phyloP scores from a whole-genome alignment of 2,797 vertebrate species.

The Poeciliopsis infans region DNA sequence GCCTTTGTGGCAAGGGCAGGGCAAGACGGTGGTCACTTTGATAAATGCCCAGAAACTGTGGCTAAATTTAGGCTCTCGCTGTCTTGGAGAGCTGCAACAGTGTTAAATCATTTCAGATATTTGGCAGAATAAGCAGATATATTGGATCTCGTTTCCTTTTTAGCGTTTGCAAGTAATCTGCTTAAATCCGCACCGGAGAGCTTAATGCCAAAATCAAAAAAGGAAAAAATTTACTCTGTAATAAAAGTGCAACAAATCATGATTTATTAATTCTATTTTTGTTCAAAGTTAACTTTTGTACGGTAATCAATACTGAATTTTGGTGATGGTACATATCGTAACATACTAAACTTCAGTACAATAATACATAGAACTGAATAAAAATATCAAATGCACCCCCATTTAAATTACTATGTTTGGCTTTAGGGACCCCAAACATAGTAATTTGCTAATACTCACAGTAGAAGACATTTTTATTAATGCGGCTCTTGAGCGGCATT shows the following conservation, averaged over 20 bases:
- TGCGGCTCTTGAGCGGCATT: no score
- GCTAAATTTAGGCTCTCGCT: conserved; percentile 14
- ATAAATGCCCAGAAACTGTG: conserved; percentile 40
- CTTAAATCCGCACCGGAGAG: background rate
- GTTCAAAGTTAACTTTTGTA: background rate
- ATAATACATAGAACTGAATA: background rate
- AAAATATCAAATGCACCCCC: background rate
- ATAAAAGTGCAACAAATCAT: background rate
- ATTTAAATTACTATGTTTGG: background rate
- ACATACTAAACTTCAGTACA: no score
- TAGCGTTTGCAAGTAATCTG: background rate
- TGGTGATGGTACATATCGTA: background rate
- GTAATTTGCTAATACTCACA: no score
- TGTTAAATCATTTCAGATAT: background rate
- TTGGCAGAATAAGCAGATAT: background rate
- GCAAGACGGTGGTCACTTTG: conserved; percentile 54
- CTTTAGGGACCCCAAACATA: no score
- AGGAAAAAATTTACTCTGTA: background rate
- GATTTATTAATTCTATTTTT: background rate
- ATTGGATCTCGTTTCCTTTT: background rate
- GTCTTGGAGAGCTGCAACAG: background rate
- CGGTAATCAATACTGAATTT: background rate
- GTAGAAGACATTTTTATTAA: background rate
- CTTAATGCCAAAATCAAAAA: background rate
- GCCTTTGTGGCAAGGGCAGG: conserved; percentile 57